Percentiles rank a stretch among this genome's conserved stretches.
Evolutionary conservation across 2,113 vertebrate genomes (phyloP).

Genomic region (Andinoacara biseriatus): DNA sequence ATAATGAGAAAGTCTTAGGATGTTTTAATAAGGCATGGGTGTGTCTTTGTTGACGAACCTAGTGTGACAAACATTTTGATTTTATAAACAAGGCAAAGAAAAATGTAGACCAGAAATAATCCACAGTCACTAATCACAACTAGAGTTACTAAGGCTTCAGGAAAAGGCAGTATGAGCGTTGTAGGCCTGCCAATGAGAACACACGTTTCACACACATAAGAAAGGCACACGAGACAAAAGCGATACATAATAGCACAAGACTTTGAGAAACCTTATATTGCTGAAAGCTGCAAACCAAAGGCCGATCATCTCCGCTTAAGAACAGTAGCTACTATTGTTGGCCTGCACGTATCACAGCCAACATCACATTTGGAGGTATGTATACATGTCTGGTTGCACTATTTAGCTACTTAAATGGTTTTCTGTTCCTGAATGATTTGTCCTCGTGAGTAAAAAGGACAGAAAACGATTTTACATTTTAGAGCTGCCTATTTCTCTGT

Average conservation of each 20-base stretch:
- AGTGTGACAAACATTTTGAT: neutral
- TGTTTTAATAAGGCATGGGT: neutral
- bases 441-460: neutral
- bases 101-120: neutral
- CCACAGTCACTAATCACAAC: neutral
- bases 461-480: neutral
- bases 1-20: neutral
- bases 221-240: constrained; percentile 34
- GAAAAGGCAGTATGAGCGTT: neutral
- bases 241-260: constrained; percentile 45
- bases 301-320: constrained; percentile 29
- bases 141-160: neutral
- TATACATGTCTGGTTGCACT: constrained; percentile 48
- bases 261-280: constrained; percentile 57
- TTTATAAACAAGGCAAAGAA: neutral
- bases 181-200: neutral
- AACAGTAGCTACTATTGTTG: constrained; percentile 45
- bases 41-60: neutral
- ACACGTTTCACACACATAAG: constrained; percentile 20
- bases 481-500: neutral
- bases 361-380: constrained; percentile 39
- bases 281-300: constrained; percentile 30
- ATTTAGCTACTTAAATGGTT: constrained; percentile 41
- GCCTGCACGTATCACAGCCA: constrained; percentile 18
- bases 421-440: constrained; percentile 13